Base-by-base conservation (phyloP, 2,797 vertebrate species). In the Sebastes ruberrimus region DNA sequence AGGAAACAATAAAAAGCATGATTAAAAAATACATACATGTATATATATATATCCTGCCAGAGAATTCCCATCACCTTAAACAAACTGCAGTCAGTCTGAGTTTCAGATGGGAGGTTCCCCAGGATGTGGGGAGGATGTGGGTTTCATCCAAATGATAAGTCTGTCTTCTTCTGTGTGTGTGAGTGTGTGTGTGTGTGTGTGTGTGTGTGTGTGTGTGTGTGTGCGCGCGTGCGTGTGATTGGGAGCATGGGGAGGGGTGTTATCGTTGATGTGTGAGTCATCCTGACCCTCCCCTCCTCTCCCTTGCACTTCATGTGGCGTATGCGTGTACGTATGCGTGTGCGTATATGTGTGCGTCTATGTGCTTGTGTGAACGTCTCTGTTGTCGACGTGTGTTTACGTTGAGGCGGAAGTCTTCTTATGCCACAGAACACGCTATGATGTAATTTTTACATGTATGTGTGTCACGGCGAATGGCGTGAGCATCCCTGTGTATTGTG, bases 221-320 rank as follows among this genome's bases (percentile, higher is more conserved):
- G 71, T 32, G 80, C 66, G 79, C 61, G 62, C 30, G 76, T 71
- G 72, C 49, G 72, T 77, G 71, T 32, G 80, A 76, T 66, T 85
- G 79, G 80, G 53, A 81, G 73, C 22, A 42, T 77, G 70, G 80
- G 86, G 86, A 66, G 86, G 90, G 87, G 87, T 89, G 88, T 85
- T 92, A 85, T 92, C 91, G 88, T 82, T 92, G 89, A 91, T 71
- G 92, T 86, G 92, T 94, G 94, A 94, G 92, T 94, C 93, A 93
- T 93, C 90, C 88, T 90, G 84, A 89, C 87, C 86, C 89, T 82
- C 85, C 86, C 85, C 86, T 85, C 78, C 76, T 77, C 73, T 76
- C 64, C 38, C 65, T 49, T 83, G 55, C 75, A 78, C 87, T 88
- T 84, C 64, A 80, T 82, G 83, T 85, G 80, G 73, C 30, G 32